Conservation (phyloP, 2,888 invertebrate species). For the Rhorus exstirpatorius region DNA sequence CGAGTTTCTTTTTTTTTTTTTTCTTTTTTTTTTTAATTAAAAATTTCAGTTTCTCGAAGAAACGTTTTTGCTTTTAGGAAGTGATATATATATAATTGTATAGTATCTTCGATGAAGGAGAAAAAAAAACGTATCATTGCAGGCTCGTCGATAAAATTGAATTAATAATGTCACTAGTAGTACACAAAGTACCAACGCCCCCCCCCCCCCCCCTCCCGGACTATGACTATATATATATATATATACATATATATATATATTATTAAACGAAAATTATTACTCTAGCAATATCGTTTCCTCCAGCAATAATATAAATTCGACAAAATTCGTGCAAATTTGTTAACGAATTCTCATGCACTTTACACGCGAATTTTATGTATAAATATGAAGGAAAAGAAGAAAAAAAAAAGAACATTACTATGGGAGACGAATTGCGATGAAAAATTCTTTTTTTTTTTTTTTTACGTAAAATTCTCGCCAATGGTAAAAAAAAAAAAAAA, state of each 20-base stretch:
- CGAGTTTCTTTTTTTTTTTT: too few species aligned
- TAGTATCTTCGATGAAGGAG: constrained; percentile 50
- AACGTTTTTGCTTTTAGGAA: constrained; percentile 49
- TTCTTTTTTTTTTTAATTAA: constrained; percentile 48
- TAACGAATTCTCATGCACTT: constrained; percentile 57
- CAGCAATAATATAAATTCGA: constrained; percentile 55
- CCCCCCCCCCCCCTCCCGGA: too few species aligned
- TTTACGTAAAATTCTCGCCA: background rate
- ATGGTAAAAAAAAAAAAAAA: background rate
- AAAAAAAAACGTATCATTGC: constrained; percentile 20
- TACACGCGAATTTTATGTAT: constrained; percentile 62
- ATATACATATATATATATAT: background rate
- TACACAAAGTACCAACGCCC: constrained; percentile 23
- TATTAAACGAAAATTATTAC: constrained; percentile 15
- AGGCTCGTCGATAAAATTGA: constrained; percentile 40
- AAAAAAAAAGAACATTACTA: too few species aligned
- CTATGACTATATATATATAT: background rate
- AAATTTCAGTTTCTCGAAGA: constrained; percentile 17
- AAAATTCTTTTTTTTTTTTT: constrained; percentile 30
- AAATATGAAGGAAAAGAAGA: constrained; percentile 22
- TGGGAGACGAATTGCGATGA: constrained; percentile 27
- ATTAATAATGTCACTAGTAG: constrained; percentile 37
- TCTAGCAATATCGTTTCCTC: constrained; percentile 45
- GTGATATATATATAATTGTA: constrained; percentile 40
- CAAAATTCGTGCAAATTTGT: constrained; percentile 45